A percentile compares a stretch with the other conserved stretches of the same genome.
Conservation (phyloP, 1,140 invertebrate genomes). For the Archivesica marissinica region DNA sequence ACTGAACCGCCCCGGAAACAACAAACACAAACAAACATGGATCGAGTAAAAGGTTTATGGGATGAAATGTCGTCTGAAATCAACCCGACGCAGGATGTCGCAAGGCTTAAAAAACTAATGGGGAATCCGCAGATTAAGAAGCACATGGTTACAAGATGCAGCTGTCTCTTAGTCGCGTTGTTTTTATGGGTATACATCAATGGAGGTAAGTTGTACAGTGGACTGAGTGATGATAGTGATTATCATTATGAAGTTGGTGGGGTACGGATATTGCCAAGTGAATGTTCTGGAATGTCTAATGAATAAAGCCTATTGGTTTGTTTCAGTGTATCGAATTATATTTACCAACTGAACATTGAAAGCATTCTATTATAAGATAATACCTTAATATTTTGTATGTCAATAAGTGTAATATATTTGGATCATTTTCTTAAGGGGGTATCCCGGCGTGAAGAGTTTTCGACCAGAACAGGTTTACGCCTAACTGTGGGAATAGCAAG, state of each 20-base stretch:
- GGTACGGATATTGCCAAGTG: neutral
- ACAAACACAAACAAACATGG: constrained; percentile 25
- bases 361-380: too few relatives aligned
- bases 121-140: constrained; percentile 44
- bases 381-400: too few relatives aligned
- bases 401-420: too few relatives aligned
- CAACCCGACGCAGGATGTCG: constrained; percentile 25
- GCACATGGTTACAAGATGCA: constrained; percentile 26
- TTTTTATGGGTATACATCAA: constrained; percentile 66
- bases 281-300: constrained; percentile 1
- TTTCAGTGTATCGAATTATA: too few relatives aligned
- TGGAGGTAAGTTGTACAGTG: constrained; percentile 60
- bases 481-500: too few relatives aligned
- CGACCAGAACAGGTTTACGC: too few relatives aligned
- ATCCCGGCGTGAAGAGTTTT: too few relatives aligned
- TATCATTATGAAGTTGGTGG: neutral
- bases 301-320: too few relatives aligned
- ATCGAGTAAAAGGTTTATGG: neutral
- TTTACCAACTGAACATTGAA: too few relatives aligned
- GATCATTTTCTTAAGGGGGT: too few relatives aligned
- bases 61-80: constrained; percentile 19
- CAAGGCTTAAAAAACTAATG: constrained; percentile 15
- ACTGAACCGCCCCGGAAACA: constrained; percentile 42
- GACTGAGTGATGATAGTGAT: too few relatives aligned
- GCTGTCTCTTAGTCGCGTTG: constrained; percentile 43